Evolutionary conservation across 2,113 vertebrate species (phyloP), one percentile per base, ranked within the genome.

Genomic region (Otolemur garnettii): DNA sequence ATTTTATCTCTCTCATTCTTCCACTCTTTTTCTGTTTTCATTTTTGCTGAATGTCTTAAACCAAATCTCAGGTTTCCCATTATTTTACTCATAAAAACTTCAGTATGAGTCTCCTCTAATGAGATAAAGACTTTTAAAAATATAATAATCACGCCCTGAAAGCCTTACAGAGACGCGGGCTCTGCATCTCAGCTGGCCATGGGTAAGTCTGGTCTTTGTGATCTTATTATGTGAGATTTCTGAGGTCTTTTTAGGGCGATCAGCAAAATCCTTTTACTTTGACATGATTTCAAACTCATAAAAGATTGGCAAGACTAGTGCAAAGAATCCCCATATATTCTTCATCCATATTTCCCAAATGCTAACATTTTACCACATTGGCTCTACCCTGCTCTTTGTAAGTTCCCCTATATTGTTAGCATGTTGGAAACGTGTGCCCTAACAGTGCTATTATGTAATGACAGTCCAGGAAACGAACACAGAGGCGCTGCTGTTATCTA

Each of bases 121-220:
- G 86, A 91, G 82, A 75, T 89, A 88, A 96, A 97, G 86, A 93
- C 50, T 80, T 88, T 92, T 83, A 26, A 94, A 95, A 89, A 68
- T 71, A 60, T n/a, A 57, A 64, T 66, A 35, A 75, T 62, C 79
- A 66, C 83, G 35, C 57, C 45, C 72, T 85, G 55, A 84, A 38
- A 78, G 11, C n/a, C 38, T 86, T 28, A 30, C 50, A n/a, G 62
- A 85, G 86, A 24, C 24, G 18, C 2, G 0, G 13, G 55, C n/a
- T 21, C 72, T 53, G 5, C 30, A 22, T 28, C 57, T 89, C 60
- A 84, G 82, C 72, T 85, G 81, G 83, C 66, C 9, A 2, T 17
- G 57, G 60, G 11, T 60, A 86, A 77, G 35, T 62, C 30, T 35
- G 42, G 57, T 93, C 68, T 80, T 80, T 74, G 60, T 93, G 90